Evolutionary conservation across 1,140 invertebrate species (phyloP).

Genomic region (Caenorhabditis tropicalis): DNA sequence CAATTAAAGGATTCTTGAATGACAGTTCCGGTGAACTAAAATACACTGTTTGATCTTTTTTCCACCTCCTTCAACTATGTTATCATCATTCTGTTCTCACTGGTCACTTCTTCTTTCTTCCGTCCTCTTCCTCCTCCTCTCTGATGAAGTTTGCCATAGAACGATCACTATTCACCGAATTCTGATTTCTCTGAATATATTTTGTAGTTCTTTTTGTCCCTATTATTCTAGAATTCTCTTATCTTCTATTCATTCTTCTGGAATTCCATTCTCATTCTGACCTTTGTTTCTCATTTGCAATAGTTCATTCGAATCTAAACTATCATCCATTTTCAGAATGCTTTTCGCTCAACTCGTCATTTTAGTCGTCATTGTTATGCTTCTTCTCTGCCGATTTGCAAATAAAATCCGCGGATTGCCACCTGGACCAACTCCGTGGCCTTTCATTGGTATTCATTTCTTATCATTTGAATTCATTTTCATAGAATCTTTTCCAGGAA

Average conservation of each 20-base stretch:
- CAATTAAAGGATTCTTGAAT: no score
- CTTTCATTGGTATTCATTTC: slow-evolving; percentile 47
- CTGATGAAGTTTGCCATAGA: background rate
- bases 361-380: slow-evolving; percentile 12
- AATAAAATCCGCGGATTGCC: slow-evolving; percentile 44
- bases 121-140: background rate
- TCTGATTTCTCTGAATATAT: no score
- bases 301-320: background rate
- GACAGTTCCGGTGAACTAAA: background rate
- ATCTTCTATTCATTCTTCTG: background rate
- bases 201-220: no score
- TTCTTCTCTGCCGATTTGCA: slow-evolving; percentile 29
- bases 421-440: slow-evolving; percentile 49
- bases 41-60: background rate
- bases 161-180: background rate
- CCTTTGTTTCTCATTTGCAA: no score
- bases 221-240: no score
- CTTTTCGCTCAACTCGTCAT: slow-evolving; percentile 26
- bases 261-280: background rate
- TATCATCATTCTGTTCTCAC: no score
- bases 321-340: background rate
- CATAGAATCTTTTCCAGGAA: background rate
- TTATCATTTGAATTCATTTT: no score
- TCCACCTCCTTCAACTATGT: no score
- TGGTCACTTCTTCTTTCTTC: background rate